phyloP scores from a whole-genome alignment of 2,113 vertebrate genomes.

The Penelope pileata region DNA sequence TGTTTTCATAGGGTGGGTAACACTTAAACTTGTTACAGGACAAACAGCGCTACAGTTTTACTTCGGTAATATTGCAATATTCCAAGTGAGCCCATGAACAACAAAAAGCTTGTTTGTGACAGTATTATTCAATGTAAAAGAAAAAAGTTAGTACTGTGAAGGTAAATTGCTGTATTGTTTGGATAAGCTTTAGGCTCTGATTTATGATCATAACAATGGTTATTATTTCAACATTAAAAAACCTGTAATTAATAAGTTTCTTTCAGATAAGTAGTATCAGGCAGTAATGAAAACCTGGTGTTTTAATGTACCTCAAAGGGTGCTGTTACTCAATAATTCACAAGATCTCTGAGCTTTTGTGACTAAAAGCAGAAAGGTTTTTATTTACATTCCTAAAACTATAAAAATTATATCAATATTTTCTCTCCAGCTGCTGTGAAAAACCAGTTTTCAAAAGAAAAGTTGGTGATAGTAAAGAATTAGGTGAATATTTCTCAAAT shows the following conservation, averaged over 20 bases:
- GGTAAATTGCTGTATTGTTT: constrained; percentile 26
- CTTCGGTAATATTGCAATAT: background rate
- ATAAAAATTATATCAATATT: background rate
- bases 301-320: constrained; percentile 35
- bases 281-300: constrained; percentile 62
- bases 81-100: background rate
- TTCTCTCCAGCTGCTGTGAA: background rate
- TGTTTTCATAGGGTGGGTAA: constrained; percentile 23
- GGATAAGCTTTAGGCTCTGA: constrained; percentile 27
- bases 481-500: background rate
- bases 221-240: constrained; percentile 49
- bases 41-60: background rate
- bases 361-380: constrained; percentile 43
- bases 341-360: constrained; percentile 36
- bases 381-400: constrained; percentile 40
- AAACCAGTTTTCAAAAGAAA: background rate
- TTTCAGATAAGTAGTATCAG: constrained; percentile 22
- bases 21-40: constrained; percentile 21
- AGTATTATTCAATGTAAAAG: background rate
- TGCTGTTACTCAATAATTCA: constrained; percentile 23
- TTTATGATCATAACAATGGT: constrained; percentile 30
- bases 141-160: background rate
- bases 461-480: background rate
- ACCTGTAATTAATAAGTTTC: constrained; percentile 58
- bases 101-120: background rate